A percentile compares a stretch with the other conserved stretches of the same genome.
Conservation (phyloP, 2,113 vertebrate genomes). For the Microcebus jonahi region DNA sequence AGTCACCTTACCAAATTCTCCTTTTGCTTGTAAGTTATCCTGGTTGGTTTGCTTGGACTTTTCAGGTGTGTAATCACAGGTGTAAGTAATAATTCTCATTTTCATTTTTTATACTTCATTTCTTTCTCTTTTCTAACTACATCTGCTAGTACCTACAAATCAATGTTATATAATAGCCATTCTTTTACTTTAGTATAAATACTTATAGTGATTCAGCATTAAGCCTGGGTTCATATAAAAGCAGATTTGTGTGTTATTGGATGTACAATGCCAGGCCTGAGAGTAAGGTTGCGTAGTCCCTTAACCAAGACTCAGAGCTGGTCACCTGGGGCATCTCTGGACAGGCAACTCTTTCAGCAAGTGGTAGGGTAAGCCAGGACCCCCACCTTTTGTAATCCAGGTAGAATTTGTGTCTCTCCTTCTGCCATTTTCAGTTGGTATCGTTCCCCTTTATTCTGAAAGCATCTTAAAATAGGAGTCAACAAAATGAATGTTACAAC, state of each 20-base stretch:
- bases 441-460: background rate
- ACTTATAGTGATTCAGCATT: background rate
- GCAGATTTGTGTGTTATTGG: background rate
- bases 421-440: background rate
- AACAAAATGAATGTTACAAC: background rate
- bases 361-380: background rate
- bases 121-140: background rate
- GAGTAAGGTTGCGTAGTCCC: background rate
- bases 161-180: background rate
- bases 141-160: background rate
- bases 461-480: background rate
- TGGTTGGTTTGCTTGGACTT: background rate
- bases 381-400: background rate
- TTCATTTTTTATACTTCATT: slow-evolving; percentile 22
- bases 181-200: background rate
- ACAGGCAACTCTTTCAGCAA: background rate
- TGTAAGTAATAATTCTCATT: background rate
- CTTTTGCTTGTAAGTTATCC: background rate
- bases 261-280: no score
- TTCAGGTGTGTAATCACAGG: background rate
- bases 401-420: background rate
- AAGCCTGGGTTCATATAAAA: background rate
- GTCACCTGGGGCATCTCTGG: background rate
- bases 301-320: background rate
- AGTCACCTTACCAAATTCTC: background rate